Conservation (phyloP, 2,113 vertebrate species). For the Aepyceros melampus region DNA sequence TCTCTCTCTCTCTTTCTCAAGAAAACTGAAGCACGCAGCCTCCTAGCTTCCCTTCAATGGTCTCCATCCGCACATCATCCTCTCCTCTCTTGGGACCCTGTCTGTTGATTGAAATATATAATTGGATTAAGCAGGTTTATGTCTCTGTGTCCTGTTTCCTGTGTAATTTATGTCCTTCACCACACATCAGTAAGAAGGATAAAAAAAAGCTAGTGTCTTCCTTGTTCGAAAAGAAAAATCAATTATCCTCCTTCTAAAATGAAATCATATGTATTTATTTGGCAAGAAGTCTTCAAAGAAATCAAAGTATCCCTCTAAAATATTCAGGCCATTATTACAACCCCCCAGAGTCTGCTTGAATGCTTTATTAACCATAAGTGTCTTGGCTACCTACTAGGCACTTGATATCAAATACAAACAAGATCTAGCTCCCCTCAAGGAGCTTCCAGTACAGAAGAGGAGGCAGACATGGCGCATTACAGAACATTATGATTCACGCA, state of each 20-base stretch:
- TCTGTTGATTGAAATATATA: constrained; percentile 28
- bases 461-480: not conserved
- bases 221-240: constrained; percentile 53
- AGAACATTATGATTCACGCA: not conserved
- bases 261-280: constrained; percentile 59
- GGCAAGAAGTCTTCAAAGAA: constrained; percentile 46
- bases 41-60: not conserved
- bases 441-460: not conserved
- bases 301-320: constrained; percentile 28
- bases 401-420: not conserved
- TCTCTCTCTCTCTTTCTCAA: not conserved
- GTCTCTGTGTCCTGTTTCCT: constrained; percentile 39
- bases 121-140: constrained; percentile 63
- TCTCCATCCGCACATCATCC: not conserved
- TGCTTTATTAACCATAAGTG: not conserved
- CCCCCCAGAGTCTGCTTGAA: not conserved
- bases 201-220: constrained; percentile 34
- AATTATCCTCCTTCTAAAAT: constrained; percentile 53
- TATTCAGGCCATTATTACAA: not conserved
- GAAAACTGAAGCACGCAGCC: not conserved
- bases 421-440: not conserved
- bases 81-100: not conserved
- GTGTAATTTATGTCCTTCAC: constrained; percentile 44
- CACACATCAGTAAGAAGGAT: not conserved
- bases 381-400: not conserved